Evolutionary conservation across 2,888 invertebrate species (phyloP).

Genomic region (Pherbina coryleti): DNA sequence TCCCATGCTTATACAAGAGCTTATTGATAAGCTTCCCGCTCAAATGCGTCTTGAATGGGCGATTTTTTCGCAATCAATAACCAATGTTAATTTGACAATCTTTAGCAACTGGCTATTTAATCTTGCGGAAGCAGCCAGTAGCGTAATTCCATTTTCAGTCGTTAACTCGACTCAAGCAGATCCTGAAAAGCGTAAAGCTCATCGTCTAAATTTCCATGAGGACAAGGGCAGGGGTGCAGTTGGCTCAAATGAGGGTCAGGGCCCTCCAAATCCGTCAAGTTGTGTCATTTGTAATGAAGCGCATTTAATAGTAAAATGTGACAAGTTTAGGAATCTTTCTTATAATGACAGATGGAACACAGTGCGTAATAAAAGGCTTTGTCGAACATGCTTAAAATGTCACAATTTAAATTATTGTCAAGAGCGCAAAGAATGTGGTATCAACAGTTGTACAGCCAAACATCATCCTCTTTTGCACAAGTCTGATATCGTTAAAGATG

Average conservation of each 20-base stretch:
- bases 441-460: neutral
- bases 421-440: slow-evolving; percentile 22
- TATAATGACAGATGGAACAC: slow-evolving; percentile 29
- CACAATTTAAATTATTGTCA: slow-evolving; percentile 19
- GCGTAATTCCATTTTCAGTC: neutral
- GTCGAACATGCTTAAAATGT: slow-evolving; percentile 28
- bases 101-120: slow-evolving; percentile 37
- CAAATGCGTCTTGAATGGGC: slow-evolving; percentile 34
- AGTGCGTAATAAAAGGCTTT: slow-evolving; percentile 36
- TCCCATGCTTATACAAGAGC: too few species aligned
- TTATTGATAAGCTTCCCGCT: too few species aligned
- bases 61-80: neutral
- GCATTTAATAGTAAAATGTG: neutral
- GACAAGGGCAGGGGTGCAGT: neutral
- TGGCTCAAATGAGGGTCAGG: neutral
- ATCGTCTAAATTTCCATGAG: slow-evolving; percentile 28
- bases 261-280: neutral
- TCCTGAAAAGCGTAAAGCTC: neutral
- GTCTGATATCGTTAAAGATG: neutral
- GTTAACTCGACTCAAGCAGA: neutral
- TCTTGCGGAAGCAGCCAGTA: slow-evolving; percentile 35
- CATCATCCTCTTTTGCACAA: slow-evolving; percentile 20
- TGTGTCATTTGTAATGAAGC: slow-evolving; percentile 3
- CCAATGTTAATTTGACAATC: neutral
- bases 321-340: neutral